Conservation (phyloP, 2,888 invertebrate genomes). For the Dryobotodes eremita region DNA sequence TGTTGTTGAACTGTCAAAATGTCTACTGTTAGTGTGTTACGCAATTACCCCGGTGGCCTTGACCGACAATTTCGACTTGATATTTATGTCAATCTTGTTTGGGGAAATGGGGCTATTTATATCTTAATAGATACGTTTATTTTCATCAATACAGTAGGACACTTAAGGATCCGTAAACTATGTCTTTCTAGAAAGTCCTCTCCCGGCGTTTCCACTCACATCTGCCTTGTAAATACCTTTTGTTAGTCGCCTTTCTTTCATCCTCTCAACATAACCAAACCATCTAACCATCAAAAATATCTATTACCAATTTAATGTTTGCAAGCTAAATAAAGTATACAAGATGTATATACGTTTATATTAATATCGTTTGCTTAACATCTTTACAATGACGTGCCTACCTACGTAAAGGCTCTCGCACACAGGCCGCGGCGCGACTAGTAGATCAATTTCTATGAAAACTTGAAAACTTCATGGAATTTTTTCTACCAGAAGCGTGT, state of each 20-base stretch:
- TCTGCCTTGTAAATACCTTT: too few species aligned
- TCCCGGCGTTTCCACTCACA: too few species aligned
- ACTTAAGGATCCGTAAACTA: background rate
- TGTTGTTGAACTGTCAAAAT: too few species aligned
- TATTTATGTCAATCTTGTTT: slow-evolving; percentile 16
- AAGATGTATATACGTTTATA: background rate
- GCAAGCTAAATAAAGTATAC: background rate
- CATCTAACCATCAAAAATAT: background rate
- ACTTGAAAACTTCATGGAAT: background rate
- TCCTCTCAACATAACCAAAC: too few species aligned
- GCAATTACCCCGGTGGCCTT: background rate
- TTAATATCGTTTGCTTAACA: background rate
- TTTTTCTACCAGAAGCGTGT: background rate
- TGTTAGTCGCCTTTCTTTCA: too few species aligned
- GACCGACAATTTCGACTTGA: background rate
- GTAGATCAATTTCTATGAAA: background rate
- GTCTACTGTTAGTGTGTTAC: too few species aligned
- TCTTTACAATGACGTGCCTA: background rate
- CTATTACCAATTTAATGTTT: background rate
- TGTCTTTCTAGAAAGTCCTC: too few species aligned
- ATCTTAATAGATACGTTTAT: background rate
- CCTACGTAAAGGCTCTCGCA: background rate
- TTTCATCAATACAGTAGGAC: background rate
- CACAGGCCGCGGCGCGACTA: background rate
- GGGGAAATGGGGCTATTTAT: slow-evolving; percentile 2